A percentile compares a stretch with the other conserved stretches of the same genome.
Conservation (phyloP, 2,797 vertebrate genomes). For the Prunella strophiata region DNA sequence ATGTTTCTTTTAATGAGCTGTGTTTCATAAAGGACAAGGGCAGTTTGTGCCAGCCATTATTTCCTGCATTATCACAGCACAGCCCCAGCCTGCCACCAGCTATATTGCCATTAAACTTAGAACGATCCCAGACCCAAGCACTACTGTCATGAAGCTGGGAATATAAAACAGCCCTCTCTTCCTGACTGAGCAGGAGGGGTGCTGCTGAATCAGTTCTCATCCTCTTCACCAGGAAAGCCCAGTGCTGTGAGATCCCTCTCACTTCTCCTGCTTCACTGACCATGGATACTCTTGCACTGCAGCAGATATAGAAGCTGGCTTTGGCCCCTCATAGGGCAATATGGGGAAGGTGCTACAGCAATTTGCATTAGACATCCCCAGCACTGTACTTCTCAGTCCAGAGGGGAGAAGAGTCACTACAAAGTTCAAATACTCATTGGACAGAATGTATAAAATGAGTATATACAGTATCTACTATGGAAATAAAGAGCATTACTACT, state of each 20-base stretch:
- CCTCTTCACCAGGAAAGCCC: background rate
- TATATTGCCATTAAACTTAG: constrained; percentile 11
- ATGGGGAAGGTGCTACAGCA: background rate
- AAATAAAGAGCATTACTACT: background rate
- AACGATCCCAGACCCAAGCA: background rate
- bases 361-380: background rate
- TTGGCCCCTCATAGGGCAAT: background rate
- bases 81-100: background rate
- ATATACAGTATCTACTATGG: background rate
- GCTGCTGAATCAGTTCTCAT: background rate
- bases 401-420: background rate
- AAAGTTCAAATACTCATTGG: background rate
- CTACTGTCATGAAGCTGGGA: background rate
- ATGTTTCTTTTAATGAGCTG: background rate
- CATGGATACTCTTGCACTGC: background rate
- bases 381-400: background rate
- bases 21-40: background rate
- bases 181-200: background rate
- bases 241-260: background rate
- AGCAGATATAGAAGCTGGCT: background rate
- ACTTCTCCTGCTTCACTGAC: rapidly evolving
- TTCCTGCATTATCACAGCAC: constrained; percentile 22
- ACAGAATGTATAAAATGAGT: background rate
- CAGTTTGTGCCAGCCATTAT: background rate
- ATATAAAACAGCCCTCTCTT: background rate